Conservation (phyloP, 2,888 invertebrate species). For the Tiliacea aurago region DNA sequence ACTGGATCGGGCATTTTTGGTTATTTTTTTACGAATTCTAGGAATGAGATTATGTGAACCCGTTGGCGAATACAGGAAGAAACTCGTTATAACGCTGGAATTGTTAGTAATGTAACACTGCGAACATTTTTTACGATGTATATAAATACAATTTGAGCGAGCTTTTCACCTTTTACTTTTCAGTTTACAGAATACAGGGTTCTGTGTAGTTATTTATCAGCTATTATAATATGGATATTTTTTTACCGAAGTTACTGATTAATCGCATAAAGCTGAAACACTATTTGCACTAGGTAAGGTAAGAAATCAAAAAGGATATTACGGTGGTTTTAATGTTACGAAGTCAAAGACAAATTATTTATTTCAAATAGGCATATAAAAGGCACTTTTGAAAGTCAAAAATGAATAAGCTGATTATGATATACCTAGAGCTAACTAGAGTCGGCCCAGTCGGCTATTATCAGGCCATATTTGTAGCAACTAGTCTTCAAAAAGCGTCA, state of each 20-base stretch:
- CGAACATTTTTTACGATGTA: conserved; percentile 1
- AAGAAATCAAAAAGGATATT: not conserved
- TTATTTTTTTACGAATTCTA: conserved; percentile 24
- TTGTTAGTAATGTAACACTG: conserved; percentile 6
- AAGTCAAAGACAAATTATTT: no score
- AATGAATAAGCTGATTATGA: not conserved
- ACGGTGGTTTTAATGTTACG: not conserved
- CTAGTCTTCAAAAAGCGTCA: no score
- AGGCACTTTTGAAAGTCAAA: no score
- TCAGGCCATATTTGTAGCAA: not conserved
- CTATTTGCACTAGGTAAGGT: not conserved
- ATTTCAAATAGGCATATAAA: no score
- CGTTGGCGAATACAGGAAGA: not conserved
- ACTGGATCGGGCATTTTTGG: not conserved
- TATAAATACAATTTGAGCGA: conserved; percentile 1
- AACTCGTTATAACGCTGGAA: conserved; percentile 6
- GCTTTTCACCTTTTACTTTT: conserved; percentile 1
- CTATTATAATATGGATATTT: not conserved
- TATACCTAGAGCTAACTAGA: not conserved
- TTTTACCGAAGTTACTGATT: not conserved
- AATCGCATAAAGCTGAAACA: not conserved
- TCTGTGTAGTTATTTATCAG: not conserved
- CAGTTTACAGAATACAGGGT: not conserved
- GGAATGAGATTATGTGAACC: not conserved
- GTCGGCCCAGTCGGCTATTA: not conserved